phyloP scores from a whole-genome alignment of 2,888 invertebrate genomes.

The Epinotia nisella region DNA sequence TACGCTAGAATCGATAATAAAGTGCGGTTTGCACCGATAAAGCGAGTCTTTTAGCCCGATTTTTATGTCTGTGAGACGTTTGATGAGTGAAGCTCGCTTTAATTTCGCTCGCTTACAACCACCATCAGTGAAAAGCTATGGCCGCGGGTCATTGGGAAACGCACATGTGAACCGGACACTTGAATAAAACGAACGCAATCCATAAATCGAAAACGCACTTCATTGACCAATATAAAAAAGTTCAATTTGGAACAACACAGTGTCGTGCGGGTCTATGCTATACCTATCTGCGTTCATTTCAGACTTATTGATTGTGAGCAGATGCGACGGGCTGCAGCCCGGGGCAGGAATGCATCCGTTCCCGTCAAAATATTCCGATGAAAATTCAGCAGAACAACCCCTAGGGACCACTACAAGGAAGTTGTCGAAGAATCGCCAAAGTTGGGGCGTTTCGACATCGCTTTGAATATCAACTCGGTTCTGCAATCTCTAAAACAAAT shows the following conservation, averaged over 20 bases:
- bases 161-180: slow-evolving; percentile 51
- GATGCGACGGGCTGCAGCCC: slow-evolving; percentile 48
- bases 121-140: slow-evolving; percentile 34
- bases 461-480: slow-evolving; percentile 63
- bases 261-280: slow-evolving; percentile 62
- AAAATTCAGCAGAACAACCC: slow-evolving; percentile 55
- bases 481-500: slow-evolving; percentile 47
- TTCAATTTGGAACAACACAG: slow-evolving; percentile 69
- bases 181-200: slow-evolving; percentile 55
- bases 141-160: slow-evolving; percentile 47
- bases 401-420: slow-evolving; percentile 54
- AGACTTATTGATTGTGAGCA: slow-evolving; percentile 68
- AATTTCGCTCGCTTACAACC: slow-evolving; percentile 26
- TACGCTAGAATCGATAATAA: slow-evolving; percentile 28
- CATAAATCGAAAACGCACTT: slow-evolving; percentile 72
- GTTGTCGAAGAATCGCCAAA: slow-evolving; percentile 62
- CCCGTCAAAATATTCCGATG: slow-evolving; percentile 62
- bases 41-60: slow-evolving; percentile 35
- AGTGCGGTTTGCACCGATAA: slow-evolving; percentile 34
- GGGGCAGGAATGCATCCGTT: slow-evolving; percentile 51
- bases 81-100: slow-evolving; percentile 34
- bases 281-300: slow-evolving; percentile 72
- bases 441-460: slow-evolving; percentile 61
- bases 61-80: slow-evolving; percentile 37
- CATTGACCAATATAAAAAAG: slow-evolving; percentile 75